Conservation (phyloP, 2,113 vertebrate species). For the Nipponia nippon region DNA sequence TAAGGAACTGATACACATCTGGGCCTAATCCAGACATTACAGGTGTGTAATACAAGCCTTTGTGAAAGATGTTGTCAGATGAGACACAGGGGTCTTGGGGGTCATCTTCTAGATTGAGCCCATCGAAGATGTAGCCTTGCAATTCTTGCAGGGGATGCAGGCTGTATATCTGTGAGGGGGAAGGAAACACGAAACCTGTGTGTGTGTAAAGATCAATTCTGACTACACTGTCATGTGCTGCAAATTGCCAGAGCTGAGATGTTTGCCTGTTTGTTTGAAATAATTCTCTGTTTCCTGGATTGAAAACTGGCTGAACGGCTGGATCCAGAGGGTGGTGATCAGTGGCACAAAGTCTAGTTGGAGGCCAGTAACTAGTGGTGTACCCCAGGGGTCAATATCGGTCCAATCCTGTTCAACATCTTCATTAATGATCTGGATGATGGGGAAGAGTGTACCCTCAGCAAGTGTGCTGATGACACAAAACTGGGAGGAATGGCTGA, state of each 20-base stretch:
- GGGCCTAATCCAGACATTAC: slow-evolving; percentile 45
- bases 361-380: neutral
- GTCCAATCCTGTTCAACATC: neutral
- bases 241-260: neutral
- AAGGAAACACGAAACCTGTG: neutral
- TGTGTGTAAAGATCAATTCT: neutral
- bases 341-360: neutral
- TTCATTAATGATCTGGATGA: neutral
- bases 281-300: neutral
- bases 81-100: slow-evolving; percentile 52
- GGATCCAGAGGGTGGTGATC: neutral
- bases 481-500: neutral
- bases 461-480: neutral
- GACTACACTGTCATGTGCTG: neutral
- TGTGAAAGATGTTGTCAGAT: slow-evolving; percentile 59
- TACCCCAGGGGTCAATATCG: neutral
- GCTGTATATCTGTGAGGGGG: slow-evolving; percentile 70
- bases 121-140: slow-evolving; percentile 69
- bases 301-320: neutral
- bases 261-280: neutral
- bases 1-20: slow-evolving; percentile 63
- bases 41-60: slow-evolving; percentile 71
- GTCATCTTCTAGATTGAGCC: slow-evolving; percentile 57
- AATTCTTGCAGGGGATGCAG: slow-evolving; percentile 71
- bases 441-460: neutral